Conservation (phyloP, 2,888 invertebrate genomes). For the Agrochola circellaris region DNA sequence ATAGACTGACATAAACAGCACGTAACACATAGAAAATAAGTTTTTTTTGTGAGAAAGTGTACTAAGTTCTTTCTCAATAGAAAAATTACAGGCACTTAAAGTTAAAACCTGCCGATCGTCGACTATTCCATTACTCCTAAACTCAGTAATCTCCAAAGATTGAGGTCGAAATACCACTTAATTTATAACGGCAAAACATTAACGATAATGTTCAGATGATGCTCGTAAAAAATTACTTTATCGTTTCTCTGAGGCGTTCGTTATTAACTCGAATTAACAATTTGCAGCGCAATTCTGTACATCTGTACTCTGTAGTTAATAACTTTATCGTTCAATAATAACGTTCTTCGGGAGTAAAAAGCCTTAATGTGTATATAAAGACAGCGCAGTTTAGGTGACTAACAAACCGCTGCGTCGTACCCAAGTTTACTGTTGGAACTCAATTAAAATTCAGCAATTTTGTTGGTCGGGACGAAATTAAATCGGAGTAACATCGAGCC, state of each 20-base stretch:
- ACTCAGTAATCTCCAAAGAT: slow-evolving; percentile 67
- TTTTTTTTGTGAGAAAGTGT: neutral
- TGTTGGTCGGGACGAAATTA: slow-evolving; percentile 83
- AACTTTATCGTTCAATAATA: slow-evolving; percentile 84
- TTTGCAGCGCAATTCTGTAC: slow-evolving; percentile 82
- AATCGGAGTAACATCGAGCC: slow-evolving; percentile 82
- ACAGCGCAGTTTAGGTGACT: slow-evolving; percentile 76
- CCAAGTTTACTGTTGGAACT: slow-evolving; percentile 81
- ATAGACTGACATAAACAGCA: neutral
- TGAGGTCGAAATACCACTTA: slow-evolving; percentile 78
- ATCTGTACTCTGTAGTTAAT: slow-evolving; percentile 75
- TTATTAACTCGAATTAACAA: slow-evolving; percentile 88
- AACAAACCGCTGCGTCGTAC: slow-evolving; percentile 80
- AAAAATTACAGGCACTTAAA: slow-evolving; percentile 48
- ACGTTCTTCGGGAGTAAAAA: slow-evolving; percentile 68
- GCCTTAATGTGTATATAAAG: slow-evolving; percentile 66
- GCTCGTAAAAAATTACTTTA: slow-evolving; percentile 86
- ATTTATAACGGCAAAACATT: slow-evolving; percentile 85
- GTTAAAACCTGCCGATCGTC: slow-evolving; percentile 55
- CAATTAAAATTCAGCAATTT: slow-evolving; percentile 87
- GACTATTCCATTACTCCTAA: slow-evolving; percentile 64
- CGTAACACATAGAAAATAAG: neutral
- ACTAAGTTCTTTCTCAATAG: slow-evolving; percentile 8
- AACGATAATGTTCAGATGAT: slow-evolving; percentile 81
- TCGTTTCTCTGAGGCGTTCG: slow-evolving; percentile 78